Evolutionary conservation across 2,113 vertebrate species (phyloP).

Genomic region (Alligator mississippiensis): DNA sequence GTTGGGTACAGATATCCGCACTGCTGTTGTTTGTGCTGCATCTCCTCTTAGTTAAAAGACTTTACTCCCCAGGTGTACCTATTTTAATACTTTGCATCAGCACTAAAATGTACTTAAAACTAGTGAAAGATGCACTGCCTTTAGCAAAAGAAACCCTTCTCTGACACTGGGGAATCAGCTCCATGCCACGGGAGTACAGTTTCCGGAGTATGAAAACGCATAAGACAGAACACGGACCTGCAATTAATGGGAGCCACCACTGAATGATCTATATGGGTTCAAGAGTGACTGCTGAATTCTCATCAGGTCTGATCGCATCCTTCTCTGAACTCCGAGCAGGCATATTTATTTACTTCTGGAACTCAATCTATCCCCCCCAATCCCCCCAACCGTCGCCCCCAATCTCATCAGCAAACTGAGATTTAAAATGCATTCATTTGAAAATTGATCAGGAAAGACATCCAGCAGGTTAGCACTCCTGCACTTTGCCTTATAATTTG

Average conservation of each 20-base stretch:
- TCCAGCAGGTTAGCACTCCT: neutral
- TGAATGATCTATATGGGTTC: rapidly evolving
- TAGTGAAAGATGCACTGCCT: rapidly evolving
- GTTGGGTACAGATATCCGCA: neutral
- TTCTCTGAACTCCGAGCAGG: neutral
- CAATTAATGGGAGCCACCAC: neutral
- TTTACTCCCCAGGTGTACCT: rapidly evolving
- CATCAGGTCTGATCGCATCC: rapidly evolving
- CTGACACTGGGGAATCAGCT: rapidly evolving
- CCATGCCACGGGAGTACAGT: neutral
- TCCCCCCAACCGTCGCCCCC: neutral
- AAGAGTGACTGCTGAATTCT: neutral
- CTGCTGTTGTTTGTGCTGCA: rapidly evolving
- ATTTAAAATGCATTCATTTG: conserved; percentile 39
- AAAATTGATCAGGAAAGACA: conserved; percentile 49
- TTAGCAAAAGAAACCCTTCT: neutral
- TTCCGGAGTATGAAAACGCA: rapidly evolving
- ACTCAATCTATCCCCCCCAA: neutral
- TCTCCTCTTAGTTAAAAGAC: neutral
- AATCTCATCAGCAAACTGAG: neutral
- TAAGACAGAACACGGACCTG: neutral
- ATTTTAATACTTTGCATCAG: rapidly evolving
- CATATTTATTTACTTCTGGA: neutral
- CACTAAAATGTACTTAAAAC: rapidly evolving
- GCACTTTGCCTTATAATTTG: conserved; percentile 31